A percentile compares a stretch with the other conserved stretches of the same genome.
These are phyloP conservation scores for Brachypalpus laphriformis DNA, from an alignment of 2,888 invertebrate species.

Conservation along the genomic window DNA sequence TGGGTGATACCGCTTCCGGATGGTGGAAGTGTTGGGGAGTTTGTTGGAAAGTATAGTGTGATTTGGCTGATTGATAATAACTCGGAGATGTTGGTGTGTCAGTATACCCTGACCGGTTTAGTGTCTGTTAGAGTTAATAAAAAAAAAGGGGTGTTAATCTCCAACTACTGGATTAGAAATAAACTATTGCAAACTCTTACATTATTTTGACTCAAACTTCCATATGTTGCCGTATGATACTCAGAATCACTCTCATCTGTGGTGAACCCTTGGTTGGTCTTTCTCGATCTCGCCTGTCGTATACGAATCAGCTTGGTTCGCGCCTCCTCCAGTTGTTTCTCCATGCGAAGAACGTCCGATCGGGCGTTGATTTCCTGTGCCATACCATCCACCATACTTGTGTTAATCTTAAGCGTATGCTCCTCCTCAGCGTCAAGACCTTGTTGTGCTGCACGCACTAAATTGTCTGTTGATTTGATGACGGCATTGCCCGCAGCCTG, in stretches of 20 bases:
- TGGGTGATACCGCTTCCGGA: slow-evolving; percentile 81
- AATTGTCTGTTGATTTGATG: slow-evolving; percentile 97
- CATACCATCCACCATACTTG: slow-evolving; percentile 97
- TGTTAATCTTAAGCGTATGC: slow-evolving; percentile 93
- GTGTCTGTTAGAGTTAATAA: slow-evolving; percentile 76
- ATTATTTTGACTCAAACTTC: slow-evolving; percentile 81
- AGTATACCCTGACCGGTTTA: slow-evolving; percentile 80
- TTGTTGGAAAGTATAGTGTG: slow-evolving; percentile 78
- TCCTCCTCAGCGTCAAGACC: slow-evolving; percentile 96
- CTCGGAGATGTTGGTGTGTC: slow-evolving; percentile 81
- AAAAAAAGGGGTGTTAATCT: slow-evolving; percentile 32
- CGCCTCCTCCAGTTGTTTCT: slow-evolving; percentile 96
- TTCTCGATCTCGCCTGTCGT: slow-evolving; percentile 95
- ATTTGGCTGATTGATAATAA: slow-evolving; percentile 79
- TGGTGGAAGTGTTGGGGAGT: slow-evolving; percentile 81
- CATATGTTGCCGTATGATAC: slow-evolving; percentile 78
- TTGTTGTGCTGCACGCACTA: slow-evolving; percentile 96
- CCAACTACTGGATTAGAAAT: slow-evolving; percentile 33
- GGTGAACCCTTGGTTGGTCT: slow-evolving; percentile 84
- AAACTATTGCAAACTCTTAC: slow-evolving; percentile 76
- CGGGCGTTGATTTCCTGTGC: slow-evolving; percentile 97
- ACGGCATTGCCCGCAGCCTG: slow-evolving; percentile 98
- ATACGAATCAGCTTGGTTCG: slow-evolving; percentile 94
- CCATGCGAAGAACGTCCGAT: slow-evolving; percentile 95
- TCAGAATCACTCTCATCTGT: slow-evolving; percentile 87